Conservation (phyloP, 2,113 vertebrate species). For the Prolemur simus region DNA sequence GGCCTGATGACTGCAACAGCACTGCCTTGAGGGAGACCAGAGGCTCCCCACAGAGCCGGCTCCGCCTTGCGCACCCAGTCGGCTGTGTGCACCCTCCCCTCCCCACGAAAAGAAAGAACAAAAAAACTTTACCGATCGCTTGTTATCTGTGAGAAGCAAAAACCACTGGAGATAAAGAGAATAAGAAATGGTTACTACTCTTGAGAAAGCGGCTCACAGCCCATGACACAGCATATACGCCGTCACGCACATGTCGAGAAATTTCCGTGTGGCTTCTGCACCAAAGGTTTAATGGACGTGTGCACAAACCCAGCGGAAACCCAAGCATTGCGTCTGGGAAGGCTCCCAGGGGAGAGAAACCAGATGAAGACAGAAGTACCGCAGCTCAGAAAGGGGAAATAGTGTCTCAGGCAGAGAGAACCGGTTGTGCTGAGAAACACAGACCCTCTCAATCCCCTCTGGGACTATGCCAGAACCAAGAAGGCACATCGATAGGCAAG, state of each 20-base stretch:
- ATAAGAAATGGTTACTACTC: not conserved
- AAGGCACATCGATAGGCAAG: not conserved
- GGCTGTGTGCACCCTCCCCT: not conserved
- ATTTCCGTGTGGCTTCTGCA: not conserved
- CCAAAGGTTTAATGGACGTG: not conserved
- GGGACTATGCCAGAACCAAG: not conserved
- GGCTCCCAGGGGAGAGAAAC: not conserved
- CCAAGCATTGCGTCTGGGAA: not conserved
- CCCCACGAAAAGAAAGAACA: not conserved
- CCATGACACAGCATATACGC: not conserved
- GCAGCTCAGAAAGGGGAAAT: not conserved
- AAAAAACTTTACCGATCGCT: not conserved
- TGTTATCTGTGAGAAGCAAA: not conserved
- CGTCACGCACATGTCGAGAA: rapidly evolving
- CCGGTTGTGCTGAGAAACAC: not conserved
- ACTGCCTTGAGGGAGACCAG: not conserved
- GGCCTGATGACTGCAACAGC: not conserved
- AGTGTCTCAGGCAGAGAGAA: not conserved
- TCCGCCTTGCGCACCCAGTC: not conserved
- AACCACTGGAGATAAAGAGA: not conserved
- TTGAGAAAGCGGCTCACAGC: not conserved
- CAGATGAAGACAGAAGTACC: not conserved
- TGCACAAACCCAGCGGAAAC: not conserved
- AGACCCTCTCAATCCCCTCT: not conserved
- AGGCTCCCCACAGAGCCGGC: not conserved